Conservation (phyloP, 92 coral and sea anemone species). For the Diadumene lineata region DNA sequence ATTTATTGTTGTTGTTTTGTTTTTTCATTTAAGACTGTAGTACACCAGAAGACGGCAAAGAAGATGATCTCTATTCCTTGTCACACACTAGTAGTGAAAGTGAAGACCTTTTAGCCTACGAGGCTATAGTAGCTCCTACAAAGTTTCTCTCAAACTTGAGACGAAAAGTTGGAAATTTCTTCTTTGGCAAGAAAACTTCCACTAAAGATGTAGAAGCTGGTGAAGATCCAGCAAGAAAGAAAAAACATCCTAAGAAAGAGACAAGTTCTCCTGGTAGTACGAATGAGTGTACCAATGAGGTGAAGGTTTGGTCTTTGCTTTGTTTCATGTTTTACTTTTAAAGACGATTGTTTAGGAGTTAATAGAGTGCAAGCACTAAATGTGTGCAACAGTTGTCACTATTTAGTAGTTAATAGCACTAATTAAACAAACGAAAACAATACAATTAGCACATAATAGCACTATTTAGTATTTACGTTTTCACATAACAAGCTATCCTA, state of each 20-base stretch:
- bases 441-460: too few relatives aligned
- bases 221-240: not conserved
- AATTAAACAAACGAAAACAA: too few relatives aligned
- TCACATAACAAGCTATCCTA: too few relatives aligned
- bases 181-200: constrained; percentile 15
- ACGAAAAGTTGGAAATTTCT: constrained; percentile 27
- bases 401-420: too few relatives aligned
- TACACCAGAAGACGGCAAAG: not conserved
- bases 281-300: too few relatives aligned
- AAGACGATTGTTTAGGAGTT: too few relatives aligned
- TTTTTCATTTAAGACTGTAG: not conserved
- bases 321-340: too few relatives aligned
- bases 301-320: not conserved
- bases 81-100: constrained; percentile 21
- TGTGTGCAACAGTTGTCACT: too few relatives aligned
- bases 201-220: constrained; percentile 25
- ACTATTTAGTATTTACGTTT: too few relatives aligned
- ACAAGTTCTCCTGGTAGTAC: too few relatives aligned
- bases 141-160: constrained; percentile 22
- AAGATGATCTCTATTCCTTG: not conserved
- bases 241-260: not conserved
- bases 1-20: too few relatives aligned
- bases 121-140: constrained; percentile 28
- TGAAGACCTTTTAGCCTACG: constrained; percentile 8
- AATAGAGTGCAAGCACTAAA: too few relatives aligned